Evolutionary conservation across 2,888 invertebrate genomes (phyloP), one percentile per base, ranked within the genome.

Genomic region (Plebejus argus): DNA sequence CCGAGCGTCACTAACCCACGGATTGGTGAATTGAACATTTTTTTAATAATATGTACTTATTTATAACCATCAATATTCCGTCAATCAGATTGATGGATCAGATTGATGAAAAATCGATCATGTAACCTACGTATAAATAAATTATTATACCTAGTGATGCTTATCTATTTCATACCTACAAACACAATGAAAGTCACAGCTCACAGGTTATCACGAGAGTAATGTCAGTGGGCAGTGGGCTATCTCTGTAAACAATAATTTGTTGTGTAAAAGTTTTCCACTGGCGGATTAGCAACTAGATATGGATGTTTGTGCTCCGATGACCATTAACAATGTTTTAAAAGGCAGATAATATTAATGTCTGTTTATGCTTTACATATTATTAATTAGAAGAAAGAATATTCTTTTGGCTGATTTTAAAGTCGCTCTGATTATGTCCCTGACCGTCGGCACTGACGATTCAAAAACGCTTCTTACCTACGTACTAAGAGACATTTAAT

Each of bases 201-300:
- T 15, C 15, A 15, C 23, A 66, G 66, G 66, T 66, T 66, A 66
- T 66, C 66, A 66, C 66, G 20, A 15, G 28, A 23, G 28, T 15
- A 28, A 66, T 28, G 5, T 23, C 23, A 5, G 10, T 10, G 28
- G 12, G 61, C 61, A 15, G 12, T 15, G 28, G 28, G 66, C 66
- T 66, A 66, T 66, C 28, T 15, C 28, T 15, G 66, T 15, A 61
- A 28, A 61, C 23, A 61, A 61, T n/a, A 61, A 33, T 66, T 61
- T 66, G 66, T 66, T 66, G 28, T 6, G 7, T 66, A 28, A 66
- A 66, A 66, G 28, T 66, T 66, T 66, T 66, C 66, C 66, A 66
- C 28, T 66, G 66, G 66, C 15, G 66, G 66, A 66, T 66, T 66
- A 66, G 66, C 66, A 33, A 33, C 66, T 28, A 66, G 66, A 66